phyloP scores from a whole-genome alignment of 2,113 vertebrate species.

The Puntigrus tetrazona region DNA sequence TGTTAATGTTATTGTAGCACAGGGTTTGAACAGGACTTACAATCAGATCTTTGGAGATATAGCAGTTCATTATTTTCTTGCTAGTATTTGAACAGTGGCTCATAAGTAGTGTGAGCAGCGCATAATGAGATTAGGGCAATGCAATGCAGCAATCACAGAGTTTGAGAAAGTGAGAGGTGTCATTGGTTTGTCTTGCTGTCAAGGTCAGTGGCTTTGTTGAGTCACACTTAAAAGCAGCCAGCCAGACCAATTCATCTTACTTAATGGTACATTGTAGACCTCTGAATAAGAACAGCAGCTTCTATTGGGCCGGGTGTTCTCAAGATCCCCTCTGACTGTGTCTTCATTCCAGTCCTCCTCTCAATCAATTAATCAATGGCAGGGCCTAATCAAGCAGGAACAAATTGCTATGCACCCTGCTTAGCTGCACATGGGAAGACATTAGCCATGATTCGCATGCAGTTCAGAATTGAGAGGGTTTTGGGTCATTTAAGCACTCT shows the following conservation, averaged over 20 bases:
- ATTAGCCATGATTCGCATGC: constrained; percentile 51
- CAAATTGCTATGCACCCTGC: constrained; percentile 59
- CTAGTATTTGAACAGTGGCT: neutral
- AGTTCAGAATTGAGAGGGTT: constrained; percentile 13
- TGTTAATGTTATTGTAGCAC: neutral
- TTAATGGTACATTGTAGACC: constrained; percentile 65
- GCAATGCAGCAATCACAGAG: neutral
- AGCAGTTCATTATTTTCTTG: neutral
- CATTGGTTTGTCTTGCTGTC: constrained; percentile 45
- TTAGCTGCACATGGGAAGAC: constrained; percentile 66
- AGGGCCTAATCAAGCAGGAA: constrained; percentile 64
- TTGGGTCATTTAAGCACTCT: constrained; percentile 28
- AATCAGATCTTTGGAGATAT: neutral
- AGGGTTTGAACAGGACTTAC: neutral
- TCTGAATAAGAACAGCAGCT: constrained; percentile 58
- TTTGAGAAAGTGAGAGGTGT: constrained; percentile 1
- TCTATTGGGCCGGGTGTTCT: constrained; percentile 62
- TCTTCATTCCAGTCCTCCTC: constrained; percentile 71
- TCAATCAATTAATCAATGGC: constrained; percentile 75
- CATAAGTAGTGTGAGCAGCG: neutral
- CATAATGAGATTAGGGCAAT: constrained; percentile 19
- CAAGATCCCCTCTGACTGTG: constrained; percentile 60
- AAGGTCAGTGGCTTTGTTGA: constrained; percentile 68
- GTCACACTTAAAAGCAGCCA: constrained; percentile 58
- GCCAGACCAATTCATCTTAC: constrained; percentile 72